Conservation (phyloP, 2,797 vertebrate genomes). For the Odontamblyopus lacepedii region DNA sequence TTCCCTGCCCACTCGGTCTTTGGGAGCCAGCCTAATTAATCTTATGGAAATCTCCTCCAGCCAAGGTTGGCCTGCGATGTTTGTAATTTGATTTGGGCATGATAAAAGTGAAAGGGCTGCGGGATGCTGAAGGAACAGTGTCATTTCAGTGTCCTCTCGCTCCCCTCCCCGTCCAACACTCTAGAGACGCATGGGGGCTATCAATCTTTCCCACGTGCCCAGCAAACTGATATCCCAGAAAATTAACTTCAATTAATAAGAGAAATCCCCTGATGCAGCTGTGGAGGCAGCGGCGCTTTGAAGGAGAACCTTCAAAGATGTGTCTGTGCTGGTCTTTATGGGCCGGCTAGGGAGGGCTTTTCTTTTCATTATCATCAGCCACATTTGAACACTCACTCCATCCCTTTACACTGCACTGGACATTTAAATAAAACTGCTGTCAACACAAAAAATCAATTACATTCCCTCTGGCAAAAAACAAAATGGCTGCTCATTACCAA, state of each 20-base stretch:
- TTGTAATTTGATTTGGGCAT: constrained; percentile 99
- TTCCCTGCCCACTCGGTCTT: constrained; percentile 88
- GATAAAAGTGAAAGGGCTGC: constrained; percentile 72
- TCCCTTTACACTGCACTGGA: constrained; percentile 33
- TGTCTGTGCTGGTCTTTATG: constrained; percentile 89
- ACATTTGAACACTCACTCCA: constrained; percentile 69
- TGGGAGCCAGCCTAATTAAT: constrained; percentile 97
- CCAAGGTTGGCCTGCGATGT: constrained; percentile 98
- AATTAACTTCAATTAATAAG: constrained; percentile 99
- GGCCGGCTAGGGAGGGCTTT: constrained; percentile 80
- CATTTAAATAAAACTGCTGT: constrained; percentile 67
- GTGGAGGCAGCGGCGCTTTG: constrained; percentile 87
- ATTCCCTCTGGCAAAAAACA: constrained; percentile 60
- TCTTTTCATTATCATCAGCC: constrained; percentile 79
- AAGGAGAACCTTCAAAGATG: constrained; percentile 99
- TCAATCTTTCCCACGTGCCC: constrained; percentile 99
- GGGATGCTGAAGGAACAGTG: constrained; percentile 68
- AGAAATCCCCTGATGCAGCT: constrained; percentile 89
- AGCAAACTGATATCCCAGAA: constrained; percentile 99
- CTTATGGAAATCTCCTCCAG: constrained; percentile 99
- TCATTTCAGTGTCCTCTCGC: constrained; percentile 75
- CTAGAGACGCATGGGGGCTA: constrained; percentile 93
- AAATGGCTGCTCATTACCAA: constrained; percentile 62
- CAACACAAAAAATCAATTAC: constrained; percentile 60
- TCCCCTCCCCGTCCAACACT: constrained; percentile 80